phyloP scores from a whole-genome alignment of 2,797 vertebrate species.

The Halcyon chelicuti region DNA sequence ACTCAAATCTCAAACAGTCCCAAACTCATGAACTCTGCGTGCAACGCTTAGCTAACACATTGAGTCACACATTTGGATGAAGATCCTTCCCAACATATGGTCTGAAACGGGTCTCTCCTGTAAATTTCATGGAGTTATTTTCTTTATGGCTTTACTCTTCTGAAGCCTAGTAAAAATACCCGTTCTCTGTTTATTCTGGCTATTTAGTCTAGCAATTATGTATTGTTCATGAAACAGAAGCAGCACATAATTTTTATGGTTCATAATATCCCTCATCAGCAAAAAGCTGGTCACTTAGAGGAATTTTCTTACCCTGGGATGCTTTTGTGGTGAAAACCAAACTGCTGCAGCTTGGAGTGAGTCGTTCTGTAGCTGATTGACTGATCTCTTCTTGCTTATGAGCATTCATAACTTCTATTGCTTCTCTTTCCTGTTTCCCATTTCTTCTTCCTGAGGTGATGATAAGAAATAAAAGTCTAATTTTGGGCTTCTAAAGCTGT shows the following conservation, averaged over 20 bases:
- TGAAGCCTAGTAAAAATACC: slow-evolving; percentile 29
- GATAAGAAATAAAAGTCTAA: not conserved
- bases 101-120: slow-evolving; percentile 57
- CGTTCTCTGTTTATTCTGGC: slow-evolving; percentile 49
- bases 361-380: not conserved
- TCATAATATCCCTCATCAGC: not conserved
- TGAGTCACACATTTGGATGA: slow-evolving; percentile 16
- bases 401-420: not conserved
- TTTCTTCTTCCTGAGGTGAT: not conserved
- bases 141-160: slow-evolving; percentile 44
- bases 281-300: slow-evolving; percentile 8
- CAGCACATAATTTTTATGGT: slow-evolving; percentile 49
- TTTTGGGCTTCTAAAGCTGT: not conserved
- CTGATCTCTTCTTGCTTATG: not conserved
- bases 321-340: slow-evolving; percentile 16
- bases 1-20: not conserved
- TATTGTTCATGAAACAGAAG: slow-evolving; percentile 44
- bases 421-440: not conserved
- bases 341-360: not conserved
- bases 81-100: slow-evolving; percentile 41
- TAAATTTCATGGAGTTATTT: slow-evolving; percentile 57
- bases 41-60: not conserved
- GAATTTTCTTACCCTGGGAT: not conserved
- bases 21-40: not conserved
- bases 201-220: slow-evolving; percentile 31